A percentile compares a stretch with the other conserved stretches of the same genome.
These are phyloP conservation scores for Acleris sparsana DNA, from an alignment of 2,888 invertebrate genomes.

Conservation along the genomic window DNA sequence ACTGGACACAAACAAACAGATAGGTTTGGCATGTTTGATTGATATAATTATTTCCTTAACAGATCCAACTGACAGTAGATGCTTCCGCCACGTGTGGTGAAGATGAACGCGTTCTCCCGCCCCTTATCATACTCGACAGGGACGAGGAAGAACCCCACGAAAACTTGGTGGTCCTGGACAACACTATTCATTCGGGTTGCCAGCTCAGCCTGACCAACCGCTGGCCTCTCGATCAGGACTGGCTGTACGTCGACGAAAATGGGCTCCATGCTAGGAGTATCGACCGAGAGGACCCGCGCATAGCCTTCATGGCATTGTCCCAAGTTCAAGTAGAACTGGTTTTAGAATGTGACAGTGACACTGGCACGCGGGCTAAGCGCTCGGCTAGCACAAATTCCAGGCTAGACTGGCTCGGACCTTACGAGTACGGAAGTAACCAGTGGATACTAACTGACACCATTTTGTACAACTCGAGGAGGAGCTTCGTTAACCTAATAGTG, in stretches of 20 bases:
- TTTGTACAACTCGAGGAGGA: slow-evolving; percentile 61
- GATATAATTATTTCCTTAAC: slow-evolving; percentile 29
- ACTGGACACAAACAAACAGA: neutral
- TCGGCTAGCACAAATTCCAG: slow-evolving; percentile 46
- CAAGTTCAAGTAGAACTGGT: slow-evolving; percentile 76
- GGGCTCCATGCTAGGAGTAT: slow-evolving; percentile 66
- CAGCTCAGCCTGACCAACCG: slow-evolving; percentile 60
- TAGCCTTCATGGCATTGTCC: slow-evolving; percentile 75
- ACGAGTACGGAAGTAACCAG: slow-evolving; percentile 65
- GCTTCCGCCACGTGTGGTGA: slow-evolving; percentile 53
- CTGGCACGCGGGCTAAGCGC: slow-evolving; percentile 53
- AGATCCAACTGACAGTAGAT: slow-evolving; percentile 66
- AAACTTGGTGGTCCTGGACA: slow-evolving; percentile 59
- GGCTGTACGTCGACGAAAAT: slow-evolving; percentile 68
- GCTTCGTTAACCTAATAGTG: slow-evolving; percentile 76
- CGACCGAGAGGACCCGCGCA: slow-evolving; percentile 73
- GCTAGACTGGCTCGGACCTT: slow-evolving; percentile 55
- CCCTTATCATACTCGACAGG: slow-evolving; percentile 67
- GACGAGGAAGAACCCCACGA: slow-evolving; percentile 67
- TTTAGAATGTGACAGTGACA: slow-evolving; percentile 59
- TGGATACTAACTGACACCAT: slow-evolving; percentile 75
- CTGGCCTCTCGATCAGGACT: slow-evolving; percentile 69
- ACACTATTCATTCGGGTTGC: slow-evolving; percentile 55
- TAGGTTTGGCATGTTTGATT: neutral
- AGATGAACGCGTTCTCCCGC: slow-evolving; percentile 54